Evolutionary conservation across 1,140 invertebrate genomes (phyloP).

Genomic region (Trinorchestia longiramus): DNA sequence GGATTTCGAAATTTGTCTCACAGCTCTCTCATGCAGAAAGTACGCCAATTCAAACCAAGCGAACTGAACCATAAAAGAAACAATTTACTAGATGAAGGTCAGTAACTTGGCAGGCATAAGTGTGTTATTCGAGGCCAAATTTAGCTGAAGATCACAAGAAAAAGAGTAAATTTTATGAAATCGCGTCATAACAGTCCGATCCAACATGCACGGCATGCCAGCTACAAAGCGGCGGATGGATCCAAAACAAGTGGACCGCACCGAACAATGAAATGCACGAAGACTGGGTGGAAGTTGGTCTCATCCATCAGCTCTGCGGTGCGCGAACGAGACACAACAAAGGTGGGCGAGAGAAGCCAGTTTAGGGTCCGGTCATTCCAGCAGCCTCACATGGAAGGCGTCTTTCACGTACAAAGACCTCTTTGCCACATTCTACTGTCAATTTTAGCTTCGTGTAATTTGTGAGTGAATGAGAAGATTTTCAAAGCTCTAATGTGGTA

Average conservation of each 20-base stretch:
- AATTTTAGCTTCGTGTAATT: neutral
- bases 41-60: neutral
- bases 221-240: neutral
- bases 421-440: slow-evolving; percentile 3
- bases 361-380: neutral
- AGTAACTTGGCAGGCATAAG: neutral
- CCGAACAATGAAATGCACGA: neutral
- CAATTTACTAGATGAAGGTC: neutral
- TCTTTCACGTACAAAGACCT: neutral
- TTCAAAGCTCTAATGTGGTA: neutral
- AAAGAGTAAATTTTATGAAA: neutral
- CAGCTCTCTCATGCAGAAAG: too few relatives aligned
- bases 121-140: neutral
- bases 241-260: neutral
- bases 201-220: neutral
- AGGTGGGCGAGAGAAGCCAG: neutral
- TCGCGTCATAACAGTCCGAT: neutral
- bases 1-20: too few relatives aligned
- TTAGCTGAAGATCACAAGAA: neutral
- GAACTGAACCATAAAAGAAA: neutral
- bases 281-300: slow-evolving; percentile 12
- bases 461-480: neutral
- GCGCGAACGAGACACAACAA: slow-evolving; percentile 4
- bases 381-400: neutral
- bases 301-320: slow-evolving; percentile 34